These are phyloP conservation scores for Grallaria varia DNA, from an alignment of 2,113 vertebrate genomes.

Conservation along the genomic window DNA sequence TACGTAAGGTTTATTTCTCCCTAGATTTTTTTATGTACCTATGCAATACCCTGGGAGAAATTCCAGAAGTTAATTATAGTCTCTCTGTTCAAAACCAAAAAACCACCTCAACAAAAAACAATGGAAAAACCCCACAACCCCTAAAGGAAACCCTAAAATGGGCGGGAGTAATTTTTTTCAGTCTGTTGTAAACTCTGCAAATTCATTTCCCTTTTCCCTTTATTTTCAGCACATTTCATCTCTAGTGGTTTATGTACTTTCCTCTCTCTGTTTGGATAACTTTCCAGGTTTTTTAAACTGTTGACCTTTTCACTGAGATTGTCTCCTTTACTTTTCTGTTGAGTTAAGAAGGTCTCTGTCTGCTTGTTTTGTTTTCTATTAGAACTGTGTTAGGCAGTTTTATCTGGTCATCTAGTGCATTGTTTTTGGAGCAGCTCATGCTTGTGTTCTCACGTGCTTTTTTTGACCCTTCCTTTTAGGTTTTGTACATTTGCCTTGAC, in stretches of 20 bases:
- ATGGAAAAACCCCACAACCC: fast-evolving
- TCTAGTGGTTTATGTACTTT: background rate
- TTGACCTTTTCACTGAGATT: background rate
- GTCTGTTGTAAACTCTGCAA: background rate
- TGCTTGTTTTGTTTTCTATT: background rate
- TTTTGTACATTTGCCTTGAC: background rate
- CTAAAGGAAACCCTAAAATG: background rate
- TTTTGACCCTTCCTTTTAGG: background rate
- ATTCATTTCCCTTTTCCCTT: background rate
- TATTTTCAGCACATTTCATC: background rate
- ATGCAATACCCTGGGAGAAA: background rate
- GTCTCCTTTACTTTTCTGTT: background rate
- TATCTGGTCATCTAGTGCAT: background rate
- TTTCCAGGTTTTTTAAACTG: background rate
- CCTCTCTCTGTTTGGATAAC: background rate
- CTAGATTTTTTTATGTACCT: background rate
- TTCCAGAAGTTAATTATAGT: background rate
- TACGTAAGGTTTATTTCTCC: background rate
- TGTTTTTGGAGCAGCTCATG: background rate
- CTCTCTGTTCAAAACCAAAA: background rate
- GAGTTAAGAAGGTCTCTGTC: background rate
- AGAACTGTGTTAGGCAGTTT: background rate
- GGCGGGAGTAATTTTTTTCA: background rate
- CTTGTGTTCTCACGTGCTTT: background rate
- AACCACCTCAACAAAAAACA: fast-evolving